Evolutionary conservation across 1,140 invertebrate genomes (phyloP), one percentile per base, ranked within the genome.

Genomic region (Melanaphis sacchari): DNA sequence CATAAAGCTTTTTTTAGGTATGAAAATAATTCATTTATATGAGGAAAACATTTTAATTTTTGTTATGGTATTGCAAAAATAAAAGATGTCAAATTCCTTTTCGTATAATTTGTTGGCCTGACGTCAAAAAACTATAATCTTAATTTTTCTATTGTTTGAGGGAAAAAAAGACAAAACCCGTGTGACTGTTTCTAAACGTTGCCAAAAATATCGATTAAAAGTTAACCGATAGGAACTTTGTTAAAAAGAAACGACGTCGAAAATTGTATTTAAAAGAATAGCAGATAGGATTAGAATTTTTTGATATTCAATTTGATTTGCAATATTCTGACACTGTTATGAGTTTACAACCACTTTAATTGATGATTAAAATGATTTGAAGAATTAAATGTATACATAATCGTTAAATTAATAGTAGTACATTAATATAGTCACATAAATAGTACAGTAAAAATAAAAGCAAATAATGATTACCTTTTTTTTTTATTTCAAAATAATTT

Each of bases 171-270:
- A 22, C 84, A 7, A 43, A 15, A 26, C 31, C 21, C 7, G 87
- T 26, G 40, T 52, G 87, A 49, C n/a, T n/a, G 38, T 18, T 87
- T 46, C n/a, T 1, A 43, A 46, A 36, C 43, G 43, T 88, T 88
- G 46, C 87, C 87, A 88, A 88, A 46, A 52, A 88, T 88, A 88
- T 52, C 5, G n/a, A 88, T 24, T n/a, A 88, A 6, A 88, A 46
- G 43, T 22, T 40, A 87, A 46, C 43, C 31, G 18, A 46, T 43
- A 46, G 43, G 11, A 87, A 87, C n/a, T 46, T 43, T 5, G 43
- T 87, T 21, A 46, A n/a, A 46, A n/a, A 46, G 9, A 87, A 21
- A 49, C 22, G 41, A 87, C 85, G 31, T n/a, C 5, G 85, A 46
- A 31, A n/a, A 36, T 87, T 36, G 22, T 15, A 87, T 26, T 84